Evolutionary conservation across 2,888 invertebrate genomes (phyloP), one percentile per base, ranked within the genome.

Genomic region (Didymodactylos carnosus): DNA sequence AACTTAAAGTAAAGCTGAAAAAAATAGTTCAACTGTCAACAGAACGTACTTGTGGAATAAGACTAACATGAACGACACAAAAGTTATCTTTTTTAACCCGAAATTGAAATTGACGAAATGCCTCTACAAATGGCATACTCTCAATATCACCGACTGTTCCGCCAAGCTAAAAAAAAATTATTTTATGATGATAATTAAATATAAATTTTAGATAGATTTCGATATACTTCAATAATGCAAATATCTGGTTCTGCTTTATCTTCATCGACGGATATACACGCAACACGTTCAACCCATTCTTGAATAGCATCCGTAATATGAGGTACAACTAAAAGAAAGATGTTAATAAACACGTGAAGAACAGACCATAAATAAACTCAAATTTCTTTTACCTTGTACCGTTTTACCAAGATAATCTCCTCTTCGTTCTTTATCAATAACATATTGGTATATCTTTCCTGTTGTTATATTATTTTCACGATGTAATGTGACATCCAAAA

Each of bases 131-230:
- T 0, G 95, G 92, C 95, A 97, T 97, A 76, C 95, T 93, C 84
- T 98, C 98, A 78, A 98, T 98, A 81, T 98, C 98, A 73, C 98
- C 98, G 77, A 98, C 92, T 1, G 97, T 98, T 13, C 98, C 98
- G 69, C 98, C 98, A 53, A 98, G 86, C 85, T 97, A 91, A 72
- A 93, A 88, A 76, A 92, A 39, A 25, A 70, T 6, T 27, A 75
- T 39, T 14, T 25, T 1, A 25, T 6, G n/a, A 19, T 27, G 43
- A 8, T 71, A 6, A 53, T 29, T 13, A 6, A 7, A 6, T 70
- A n/a, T 4, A 6, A 19, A 10, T 39, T 25, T 39, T 40, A 10
- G 16, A 13, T 23, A 13, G 19, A 16, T 14, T 35, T 13, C n/a
- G n/a, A 14, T 16, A n/a, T 35, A 85, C 84, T 82, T 87, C 86